These are phyloP conservation scores for Macroteleia sp. DNA, from an alignment of 2,888 invertebrate genomes.

Conservation along the genomic window DNA sequence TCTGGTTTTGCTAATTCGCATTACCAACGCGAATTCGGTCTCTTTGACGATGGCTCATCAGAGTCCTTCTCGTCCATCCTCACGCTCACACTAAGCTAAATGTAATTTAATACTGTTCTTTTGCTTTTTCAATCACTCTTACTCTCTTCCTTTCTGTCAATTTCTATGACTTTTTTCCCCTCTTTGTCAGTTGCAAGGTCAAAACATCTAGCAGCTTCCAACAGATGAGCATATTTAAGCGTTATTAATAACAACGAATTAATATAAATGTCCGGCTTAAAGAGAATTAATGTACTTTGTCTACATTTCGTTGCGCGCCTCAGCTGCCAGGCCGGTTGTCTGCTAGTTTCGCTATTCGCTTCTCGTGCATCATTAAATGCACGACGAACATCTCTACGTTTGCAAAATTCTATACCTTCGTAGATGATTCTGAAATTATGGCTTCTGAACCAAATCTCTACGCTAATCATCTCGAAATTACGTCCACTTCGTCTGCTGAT, in stretches of 20 bases:
- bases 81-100: slow-evolving; percentile 64
- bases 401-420: slow-evolving; percentile 32
- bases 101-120: slow-evolving; percentile 72
- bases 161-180: slow-evolving; percentile 42
- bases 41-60: slow-evolving; percentile 40
- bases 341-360: slow-evolving; percentile 31
- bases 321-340: slow-evolving; percentile 12
- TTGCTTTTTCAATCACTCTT: not conserved
- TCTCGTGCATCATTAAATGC: slow-evolving; percentile 42
- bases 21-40: slow-evolving; percentile 57
- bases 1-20: slow-evolving; percentile 59
- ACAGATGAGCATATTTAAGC: slow-evolving; percentile 73
- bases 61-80: too few species aligned
- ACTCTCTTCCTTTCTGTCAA: not conserved
- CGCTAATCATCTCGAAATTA: slow-evolving; percentile 30
- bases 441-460: slow-evolving; percentile 25
- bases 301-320: slow-evolving; percentile 43
- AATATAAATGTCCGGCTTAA: slow-evolving; percentile 76
- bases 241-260: slow-evolving; percentile 78
- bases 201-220: slow-evolving; percentile 63
- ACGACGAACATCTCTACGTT: slow-evolving; percentile 30
- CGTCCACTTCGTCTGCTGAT: slow-evolving; percentile 43
- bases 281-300: slow-evolving; percentile 75
- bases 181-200: slow-evolving; percentile 49
- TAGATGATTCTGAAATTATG: slow-evolving; percentile 41